Evolutionary conservation across 1,140 invertebrate genomes (phyloP).

Genomic region (Aradophagus sp.): DNA sequence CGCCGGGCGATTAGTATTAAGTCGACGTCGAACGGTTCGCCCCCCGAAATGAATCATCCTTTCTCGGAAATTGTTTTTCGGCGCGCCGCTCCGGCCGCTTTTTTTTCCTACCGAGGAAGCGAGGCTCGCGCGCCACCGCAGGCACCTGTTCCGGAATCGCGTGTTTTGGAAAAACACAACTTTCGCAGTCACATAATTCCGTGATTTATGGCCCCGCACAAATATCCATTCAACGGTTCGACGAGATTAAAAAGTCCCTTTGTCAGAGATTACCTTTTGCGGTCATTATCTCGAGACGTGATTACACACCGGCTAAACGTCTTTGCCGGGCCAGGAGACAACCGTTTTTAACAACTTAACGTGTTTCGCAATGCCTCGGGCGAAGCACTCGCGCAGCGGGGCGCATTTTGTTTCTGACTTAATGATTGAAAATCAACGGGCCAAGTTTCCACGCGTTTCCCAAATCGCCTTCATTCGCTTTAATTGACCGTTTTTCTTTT

Average conservation of each 20-base stretch:
- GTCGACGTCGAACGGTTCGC: constrained; percentile 5
- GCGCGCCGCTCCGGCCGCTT: too few species aligned
- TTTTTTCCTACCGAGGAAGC: too few species aligned
- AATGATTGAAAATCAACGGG: too few species aligned
- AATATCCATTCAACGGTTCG: constrained; percentile 21
- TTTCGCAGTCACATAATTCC: constrained; percentile 13
- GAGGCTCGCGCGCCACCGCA: not conserved
- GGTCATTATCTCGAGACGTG: constrained; percentile 39
- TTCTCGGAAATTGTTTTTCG: too few species aligned
- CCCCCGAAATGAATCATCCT: too few species aligned
- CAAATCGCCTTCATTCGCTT: too few species aligned
- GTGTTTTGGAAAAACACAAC: constrained; percentile 17
- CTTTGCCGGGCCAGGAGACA: constrained; percentile 15
- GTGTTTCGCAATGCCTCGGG: constrained; percentile 18
- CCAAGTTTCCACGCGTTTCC: too few species aligned
- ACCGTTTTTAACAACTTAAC: constrained; percentile 31
- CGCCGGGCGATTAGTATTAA: constrained; percentile 48
- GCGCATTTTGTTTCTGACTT: constrained; percentile 6
- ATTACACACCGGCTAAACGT: constrained; percentile 30
- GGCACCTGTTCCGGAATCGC: constrained; percentile 2
- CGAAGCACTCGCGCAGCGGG: constrained; percentile 5
- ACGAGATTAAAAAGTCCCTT: constrained; percentile 35
- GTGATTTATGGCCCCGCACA: constrained; percentile 17
- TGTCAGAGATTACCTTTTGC: constrained; percentile 19
- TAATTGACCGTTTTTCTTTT: too few species aligned